Percentiles rank a stretch among this genome's conserved stretches.
Conservation (phyloP, 2,888 invertebrate genomes). For the Shargacucullia verbasci region DNA sequence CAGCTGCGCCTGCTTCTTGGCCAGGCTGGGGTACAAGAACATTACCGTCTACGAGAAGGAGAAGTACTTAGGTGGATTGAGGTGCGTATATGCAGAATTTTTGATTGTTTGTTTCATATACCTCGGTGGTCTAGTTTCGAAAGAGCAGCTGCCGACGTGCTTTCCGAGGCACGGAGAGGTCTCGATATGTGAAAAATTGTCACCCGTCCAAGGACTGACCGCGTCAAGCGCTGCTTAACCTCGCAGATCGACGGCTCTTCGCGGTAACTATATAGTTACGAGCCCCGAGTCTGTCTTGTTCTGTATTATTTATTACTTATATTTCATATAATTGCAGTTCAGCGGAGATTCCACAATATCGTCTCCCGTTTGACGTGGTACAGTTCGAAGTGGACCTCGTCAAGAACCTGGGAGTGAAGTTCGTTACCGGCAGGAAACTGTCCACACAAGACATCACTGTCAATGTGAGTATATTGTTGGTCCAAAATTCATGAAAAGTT, state of each 20-base stretch:
- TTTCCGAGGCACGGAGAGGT: too few relatives aligned
- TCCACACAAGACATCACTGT: constrained; percentile 93
- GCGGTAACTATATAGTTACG: too few relatives aligned
- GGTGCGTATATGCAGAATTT: constrained; percentile 79
- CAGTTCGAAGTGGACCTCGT: constrained; percentile 97
- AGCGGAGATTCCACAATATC: constrained; percentile 98
- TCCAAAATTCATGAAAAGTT: too few relatives aligned
- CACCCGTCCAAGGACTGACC: too few relatives aligned
- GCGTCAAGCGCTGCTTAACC: too few relatives aligned
- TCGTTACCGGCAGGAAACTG: constrained; percentile 92
- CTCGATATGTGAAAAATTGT: too few relatives aligned
- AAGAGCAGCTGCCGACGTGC: too few relatives aligned
- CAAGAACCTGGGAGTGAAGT: constrained; percentile 97
- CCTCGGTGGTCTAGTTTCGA: too few relatives aligned
- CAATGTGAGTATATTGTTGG: constrained; percentile 84
- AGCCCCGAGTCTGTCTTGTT: background rate
- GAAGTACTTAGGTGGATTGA: constrained; percentile 96
- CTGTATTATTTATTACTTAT: background rate
- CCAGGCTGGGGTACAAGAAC: constrained; percentile 96
- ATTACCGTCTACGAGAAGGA: constrained; percentile 98
- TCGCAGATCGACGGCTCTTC: too few relatives aligned
- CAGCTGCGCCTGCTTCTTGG: constrained; percentile 98
- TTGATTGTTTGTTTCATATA: constrained; percentile 3
- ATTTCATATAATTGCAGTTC: constrained; percentile 88
- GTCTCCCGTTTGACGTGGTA: constrained; percentile 97